phyloP scores from a whole-genome alignment of 2,888 invertebrate species.

The Apamea epomidion region DNA sequence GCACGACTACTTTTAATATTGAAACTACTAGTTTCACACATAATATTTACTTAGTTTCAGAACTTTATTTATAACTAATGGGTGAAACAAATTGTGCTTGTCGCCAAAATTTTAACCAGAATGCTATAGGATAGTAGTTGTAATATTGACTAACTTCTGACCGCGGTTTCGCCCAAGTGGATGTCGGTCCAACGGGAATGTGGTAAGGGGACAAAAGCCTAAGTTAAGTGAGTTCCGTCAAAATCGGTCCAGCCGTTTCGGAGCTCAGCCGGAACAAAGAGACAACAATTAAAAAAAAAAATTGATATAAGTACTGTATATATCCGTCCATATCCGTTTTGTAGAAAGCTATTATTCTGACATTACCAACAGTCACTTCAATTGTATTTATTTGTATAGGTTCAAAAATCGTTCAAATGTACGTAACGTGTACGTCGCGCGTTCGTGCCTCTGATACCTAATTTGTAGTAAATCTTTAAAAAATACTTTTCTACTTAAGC shows the following conservation, averaged over 20 bases:
- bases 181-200: no score
- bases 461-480: not conserved
- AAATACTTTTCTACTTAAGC: not conserved
- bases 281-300: not conserved
- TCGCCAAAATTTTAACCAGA: no score
- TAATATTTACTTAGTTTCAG: no score
- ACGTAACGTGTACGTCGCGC: not conserved
- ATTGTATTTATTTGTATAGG: not conserved
- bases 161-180: no score
- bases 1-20: no score
- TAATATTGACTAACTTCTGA: no score
- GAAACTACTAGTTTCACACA: no score
- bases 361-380: not conserved
- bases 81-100: no score
- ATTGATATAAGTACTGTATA: not conserved
- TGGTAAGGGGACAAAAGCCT: no score
- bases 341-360: not conserved
- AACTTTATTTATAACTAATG: no score
- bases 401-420: not conserved
- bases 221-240: not conserved
- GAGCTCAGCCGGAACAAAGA: not conserved
- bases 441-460: not conserved
- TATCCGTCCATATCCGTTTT: not conserved
- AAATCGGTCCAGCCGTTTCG: not conserved
- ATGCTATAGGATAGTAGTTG: no score